Percentiles rank a stretch among this genome's conserved stretches.
phyloP scores from a whole-genome alignment of 2,797 vertebrate genomes.

The Serranus cabrilla region DNA sequence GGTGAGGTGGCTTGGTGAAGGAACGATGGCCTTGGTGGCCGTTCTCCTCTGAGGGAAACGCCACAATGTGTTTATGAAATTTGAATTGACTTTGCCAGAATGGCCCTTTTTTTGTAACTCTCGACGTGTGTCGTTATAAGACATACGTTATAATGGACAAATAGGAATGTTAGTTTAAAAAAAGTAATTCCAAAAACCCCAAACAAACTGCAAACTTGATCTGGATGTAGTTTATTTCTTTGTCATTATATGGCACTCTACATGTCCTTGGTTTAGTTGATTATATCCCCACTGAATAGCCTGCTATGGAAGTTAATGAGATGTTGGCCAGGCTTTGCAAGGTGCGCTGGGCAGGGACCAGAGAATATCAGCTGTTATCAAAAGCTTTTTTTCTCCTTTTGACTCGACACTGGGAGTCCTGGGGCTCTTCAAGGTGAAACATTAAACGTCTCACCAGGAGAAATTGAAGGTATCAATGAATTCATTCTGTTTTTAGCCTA shows the following conservation, averaged over 20 bases:
- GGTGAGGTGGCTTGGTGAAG: conserved; percentile 61
- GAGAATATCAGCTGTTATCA: conserved; percentile 75
- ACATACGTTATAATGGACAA: conserved; percentile 80
- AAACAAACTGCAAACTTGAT: conserved; percentile 69
- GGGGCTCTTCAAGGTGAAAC: conserved; percentile 71
- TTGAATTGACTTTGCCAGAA: conserved; percentile 72
- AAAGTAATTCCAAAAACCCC: conserved; percentile 45
- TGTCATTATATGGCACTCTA: conserved; percentile 76
- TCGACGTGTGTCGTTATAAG: conserved; percentile 84
- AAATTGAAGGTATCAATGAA: conserved; percentile 85
- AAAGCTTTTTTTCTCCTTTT: conserved; percentile 56
- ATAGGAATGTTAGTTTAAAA: conserved; percentile 82
- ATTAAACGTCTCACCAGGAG: conserved; percentile 73
- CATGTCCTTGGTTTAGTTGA: conserved; percentile 64
- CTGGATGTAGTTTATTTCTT: conserved; percentile 71
- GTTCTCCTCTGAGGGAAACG: conserved; percentile 65
- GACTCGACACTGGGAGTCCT: conserved; percentile 75
- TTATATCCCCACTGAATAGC: conserved; percentile 59
- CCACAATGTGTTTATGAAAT: conserved; percentile 72
- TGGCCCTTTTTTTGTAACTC: conserved; percentile 68
- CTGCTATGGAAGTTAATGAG: conserved; percentile 58
- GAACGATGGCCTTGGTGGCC: conserved; percentile 70
- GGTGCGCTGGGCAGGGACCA: conserved; percentile 82
- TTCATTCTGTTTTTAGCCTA: conserved; percentile 83
- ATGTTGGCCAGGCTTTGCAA: conserved; percentile 61